Conservation (phyloP, 2,888 invertebrate genomes). For the Polia nebulosa region DNA sequence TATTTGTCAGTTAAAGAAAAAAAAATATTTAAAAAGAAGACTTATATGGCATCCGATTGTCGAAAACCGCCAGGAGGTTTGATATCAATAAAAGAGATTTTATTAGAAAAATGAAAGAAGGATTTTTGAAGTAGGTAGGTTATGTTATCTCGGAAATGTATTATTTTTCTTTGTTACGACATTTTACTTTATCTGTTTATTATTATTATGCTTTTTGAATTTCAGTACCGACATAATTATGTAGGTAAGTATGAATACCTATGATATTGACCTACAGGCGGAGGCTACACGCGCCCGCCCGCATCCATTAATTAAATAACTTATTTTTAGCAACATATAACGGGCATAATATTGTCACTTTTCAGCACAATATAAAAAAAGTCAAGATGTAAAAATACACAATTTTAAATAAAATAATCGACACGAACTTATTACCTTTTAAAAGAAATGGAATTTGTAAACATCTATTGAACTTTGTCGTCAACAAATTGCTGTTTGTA, state of each 20-base stretch:
- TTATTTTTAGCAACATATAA: not conserved
- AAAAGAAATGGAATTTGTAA: constrained; percentile 15
- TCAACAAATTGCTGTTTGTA: constrained; percentile 22
- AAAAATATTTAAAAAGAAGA: constrained; percentile 2
- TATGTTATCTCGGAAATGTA: no score
- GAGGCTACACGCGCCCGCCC: not conserved
- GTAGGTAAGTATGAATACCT: not conserved
- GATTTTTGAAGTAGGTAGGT: no score
- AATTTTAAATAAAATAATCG: not conserved
- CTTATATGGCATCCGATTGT: constrained; percentile 17
- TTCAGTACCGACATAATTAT: not conserved
- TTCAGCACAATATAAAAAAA: not conserved
- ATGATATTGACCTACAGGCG: not conserved
- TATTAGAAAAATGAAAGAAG: not conserved
- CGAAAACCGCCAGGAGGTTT: constrained; percentile 12
- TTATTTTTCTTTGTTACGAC: not conserved
- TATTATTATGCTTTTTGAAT: not conserved
- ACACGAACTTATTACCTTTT: constrained; percentile 9
- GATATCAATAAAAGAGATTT: constrained; percentile 15
- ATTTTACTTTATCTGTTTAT: not conserved
- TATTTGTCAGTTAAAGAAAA: not conserved
- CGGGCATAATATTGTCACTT: not conserved
- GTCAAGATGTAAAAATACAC: not conserved
- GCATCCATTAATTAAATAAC: not conserved
- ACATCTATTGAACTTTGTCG: constrained; percentile 27